Evolutionary conservation across 1,140 invertebrate genomes (phyloP), one percentile per base, ranked within the genome.

Genomic region (Scaptomyza pallida): DNA sequence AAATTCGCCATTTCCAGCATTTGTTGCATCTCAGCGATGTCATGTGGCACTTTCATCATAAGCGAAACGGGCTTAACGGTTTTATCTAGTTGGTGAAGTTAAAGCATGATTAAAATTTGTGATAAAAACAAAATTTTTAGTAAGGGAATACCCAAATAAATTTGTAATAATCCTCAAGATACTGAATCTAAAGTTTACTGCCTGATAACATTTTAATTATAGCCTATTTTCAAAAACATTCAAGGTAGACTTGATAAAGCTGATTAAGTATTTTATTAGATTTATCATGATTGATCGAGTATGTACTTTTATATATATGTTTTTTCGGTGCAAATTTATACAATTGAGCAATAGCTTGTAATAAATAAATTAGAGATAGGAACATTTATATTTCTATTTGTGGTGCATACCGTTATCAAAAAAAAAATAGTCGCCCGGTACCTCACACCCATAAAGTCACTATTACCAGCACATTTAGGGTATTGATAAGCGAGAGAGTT

Each of bases 1-100:
- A 90, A 82, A 54, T 90, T 90, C 0, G 23, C 52, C 9, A 65
- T 30, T 48, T 61, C 12, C 47, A 90, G 9, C 77, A 90, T 73
- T 45, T 85, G 51, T 15, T 78, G 12, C 89, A 90, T 90, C 65
- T 78, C 30, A 0, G 65, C 45, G 0, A 17, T 45, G 6, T 89
- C 69, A 12, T 90, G 89, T 0, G 88, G 52, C 2, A 90, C 74
- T 61, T 90, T 90, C 72, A 90, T 59, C 88, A 90, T 90, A 15
- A 65, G 78, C 1, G 68, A 75, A 17, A 78, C 50, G 12, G 26
- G 21, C 23, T 90, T 81, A 4, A 21, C 61, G 17, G 26, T 62
- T 6, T 81, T 75, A 26, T 90, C 88, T 83, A 43, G 5, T 17
- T 9, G 19, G 21, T 30, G 5, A 23, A 26, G 10, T 30, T 12